Percentiles rank a stretch among this genome's conserved stretches.
These are phyloP conservation scores for Hydrochoerus hydrochaeris DNA, from an alignment of 2,113 vertebrate genomes.

Conservation along the genomic window DNA sequence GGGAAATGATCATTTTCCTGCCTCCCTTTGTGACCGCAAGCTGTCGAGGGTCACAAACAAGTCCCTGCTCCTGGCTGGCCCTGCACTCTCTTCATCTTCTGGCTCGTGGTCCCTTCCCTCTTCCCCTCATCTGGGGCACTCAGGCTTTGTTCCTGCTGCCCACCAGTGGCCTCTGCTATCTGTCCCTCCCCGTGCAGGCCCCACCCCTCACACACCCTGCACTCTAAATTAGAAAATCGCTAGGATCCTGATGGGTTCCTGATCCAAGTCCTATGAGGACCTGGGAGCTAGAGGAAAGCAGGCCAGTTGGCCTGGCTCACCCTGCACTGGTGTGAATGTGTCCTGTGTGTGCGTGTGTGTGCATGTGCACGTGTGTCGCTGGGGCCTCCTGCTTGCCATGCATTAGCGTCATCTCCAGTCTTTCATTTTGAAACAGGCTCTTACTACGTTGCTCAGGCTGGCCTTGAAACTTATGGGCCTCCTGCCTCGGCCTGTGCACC, in stretches of 20 bases:
- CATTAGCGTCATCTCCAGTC: neutral
- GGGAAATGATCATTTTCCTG: neutral
- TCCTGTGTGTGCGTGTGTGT: neutral
- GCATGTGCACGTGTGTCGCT: neutral
- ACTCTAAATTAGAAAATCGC: neutral
- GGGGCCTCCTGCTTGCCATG: neutral
- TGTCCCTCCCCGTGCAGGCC: neutral
- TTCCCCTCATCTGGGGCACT: neutral
- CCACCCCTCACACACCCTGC: neutral
- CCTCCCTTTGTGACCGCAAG: neutral
- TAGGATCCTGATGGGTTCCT: neutral
- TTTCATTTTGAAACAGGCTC: neutral
- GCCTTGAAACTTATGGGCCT: neutral
- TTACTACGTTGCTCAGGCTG: neutral
- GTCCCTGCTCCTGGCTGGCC: neutral
- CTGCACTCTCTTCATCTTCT: neutral
- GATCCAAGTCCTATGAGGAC: neutral
- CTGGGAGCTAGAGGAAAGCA: neutral
- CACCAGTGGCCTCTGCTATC: neutral
- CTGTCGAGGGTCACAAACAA: neutral
- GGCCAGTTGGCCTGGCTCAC: accelerated
- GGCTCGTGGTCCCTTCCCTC: neutral
- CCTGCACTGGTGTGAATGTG: no score
- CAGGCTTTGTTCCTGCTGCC: neutral
- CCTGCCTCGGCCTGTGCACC: neutral